phyloP scores from a whole-genome alignment of 2,797 vertebrate species.

The Pantherophis vulpinus region DNA sequence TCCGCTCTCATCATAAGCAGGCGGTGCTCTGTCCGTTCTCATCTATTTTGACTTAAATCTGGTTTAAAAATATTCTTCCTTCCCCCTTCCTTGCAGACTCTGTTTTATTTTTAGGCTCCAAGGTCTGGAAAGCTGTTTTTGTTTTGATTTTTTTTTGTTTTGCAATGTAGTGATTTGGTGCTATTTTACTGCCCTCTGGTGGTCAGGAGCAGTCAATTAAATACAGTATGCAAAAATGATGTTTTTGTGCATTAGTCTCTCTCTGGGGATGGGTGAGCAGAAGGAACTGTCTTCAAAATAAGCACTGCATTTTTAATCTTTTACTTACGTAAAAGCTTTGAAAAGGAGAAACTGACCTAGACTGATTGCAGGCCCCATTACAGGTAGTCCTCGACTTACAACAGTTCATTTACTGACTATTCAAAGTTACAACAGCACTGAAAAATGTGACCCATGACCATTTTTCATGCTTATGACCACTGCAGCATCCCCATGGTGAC shows the following conservation, averaged over 20 bases:
- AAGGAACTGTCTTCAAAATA: no score
- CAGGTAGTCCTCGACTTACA: no score
- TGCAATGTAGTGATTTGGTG: background rate
- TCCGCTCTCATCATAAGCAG: background rate
- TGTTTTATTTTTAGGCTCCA: constrained; percentile 27
- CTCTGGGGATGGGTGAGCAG: no score
- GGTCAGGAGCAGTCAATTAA: background rate
- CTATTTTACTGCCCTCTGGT: constrained; percentile 11
- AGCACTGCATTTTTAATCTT: background rate
- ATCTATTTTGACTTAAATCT: background rate
- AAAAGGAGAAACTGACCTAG: background rate
- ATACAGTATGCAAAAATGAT: background rate
- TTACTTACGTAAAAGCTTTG: background rate
- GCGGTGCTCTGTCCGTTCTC: background rate
- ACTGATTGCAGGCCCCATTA: no score
- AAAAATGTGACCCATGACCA: no score
- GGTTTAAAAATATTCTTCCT: constrained; percentile 16
- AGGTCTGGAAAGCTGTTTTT: background rate
- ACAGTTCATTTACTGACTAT: no score
- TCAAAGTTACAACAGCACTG: no score
- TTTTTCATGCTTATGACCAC: no score
- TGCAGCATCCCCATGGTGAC: no score
- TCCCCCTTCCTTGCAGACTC: background rate
- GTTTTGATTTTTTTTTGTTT: no score
- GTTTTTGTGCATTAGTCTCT: background rate